Percentiles rank a stretch among this genome's conserved stretches.
Conservation (phyloP, 2,113 vertebrate species). For the Thunnus maccoyii region DNA sequence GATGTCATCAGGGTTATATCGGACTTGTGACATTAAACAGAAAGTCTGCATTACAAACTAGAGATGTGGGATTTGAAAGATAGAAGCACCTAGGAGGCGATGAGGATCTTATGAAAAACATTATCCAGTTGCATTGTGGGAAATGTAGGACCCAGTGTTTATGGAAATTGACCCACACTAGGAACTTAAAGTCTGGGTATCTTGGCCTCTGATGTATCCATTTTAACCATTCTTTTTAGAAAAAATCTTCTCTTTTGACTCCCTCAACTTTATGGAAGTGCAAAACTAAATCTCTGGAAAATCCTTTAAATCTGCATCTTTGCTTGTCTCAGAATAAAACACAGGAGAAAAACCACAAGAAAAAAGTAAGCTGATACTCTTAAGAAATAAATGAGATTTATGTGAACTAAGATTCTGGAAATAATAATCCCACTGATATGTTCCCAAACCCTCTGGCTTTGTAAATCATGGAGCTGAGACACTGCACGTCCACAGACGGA, state of each 20-base stretch:
- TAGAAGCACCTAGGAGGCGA: background rate
- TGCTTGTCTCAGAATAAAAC: background rate
- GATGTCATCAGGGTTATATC: background rate
- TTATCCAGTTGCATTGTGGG: background rate
- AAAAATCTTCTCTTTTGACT: background rate
- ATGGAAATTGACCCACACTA: background rate
- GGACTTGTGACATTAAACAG: background rate
- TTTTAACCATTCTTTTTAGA: background rate
- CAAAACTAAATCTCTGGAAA: background rate
- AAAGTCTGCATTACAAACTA: background rate
- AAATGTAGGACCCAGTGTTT: background rate
- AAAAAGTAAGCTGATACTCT: too few relatives aligned
- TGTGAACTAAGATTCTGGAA: background rate
- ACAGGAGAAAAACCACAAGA: background rate
- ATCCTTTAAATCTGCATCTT: background rate
- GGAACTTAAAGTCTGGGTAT: background rate
- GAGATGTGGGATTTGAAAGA: background rate
- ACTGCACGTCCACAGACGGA: constrained; percentile 57
- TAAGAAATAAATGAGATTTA: background rate
- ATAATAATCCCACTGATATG: constrained; percentile 14
- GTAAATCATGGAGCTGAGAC: constrained; percentile 25
- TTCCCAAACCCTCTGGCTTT: background rate
- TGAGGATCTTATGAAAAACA: background rate
- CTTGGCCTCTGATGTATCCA: background rate
- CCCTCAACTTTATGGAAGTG: background rate